Base-by-base conservation (phyloP, 2,797 vertebrate species). In the Enoplosus armatus region DNA sequence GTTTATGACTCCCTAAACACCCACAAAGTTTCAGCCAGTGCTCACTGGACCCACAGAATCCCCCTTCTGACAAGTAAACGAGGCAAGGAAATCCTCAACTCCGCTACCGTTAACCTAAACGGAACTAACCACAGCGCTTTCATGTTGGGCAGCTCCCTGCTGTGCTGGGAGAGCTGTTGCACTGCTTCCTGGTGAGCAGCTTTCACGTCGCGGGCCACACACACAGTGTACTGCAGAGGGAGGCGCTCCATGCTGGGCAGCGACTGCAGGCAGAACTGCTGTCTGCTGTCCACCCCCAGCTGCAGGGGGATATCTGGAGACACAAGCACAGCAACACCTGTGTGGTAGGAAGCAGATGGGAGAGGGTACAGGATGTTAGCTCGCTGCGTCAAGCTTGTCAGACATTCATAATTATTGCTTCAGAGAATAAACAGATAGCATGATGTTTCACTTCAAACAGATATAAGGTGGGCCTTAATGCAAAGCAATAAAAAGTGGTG, bases 261-360 rank as follows among this genome's bases (percentile, higher is more conserved):
- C 0, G 94, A 95, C 86, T 96, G 96, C 82, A 98, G 94, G 92
- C 97, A 98, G 91, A 97, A 96, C 15, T 96, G 95, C 77, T 90
- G 87, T 5, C 93, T 85, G 82, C 93, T 96, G 76, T 97, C 96
- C 86, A 97, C 37, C 0, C 95, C 96, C 59, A 98, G 92, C 47
- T 95, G 93, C 61, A 98, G 75, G 5, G 96, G 94, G 58, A 94
- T 82, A 0, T 97, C 95, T 0, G 95, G 94, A 15, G 94, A 93
- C 29, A 96, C 94, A 0, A 95, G 92, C 85, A 98, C 95, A 0
- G 96, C 95, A 64, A 97, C 97, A 43, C 97, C 97, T 98, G 77
- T 47, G 33, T 33, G 62, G 41, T 26, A 11, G 69, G 55, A 74
- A 84, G 54, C 50, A 79, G 14, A 87, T 7, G 47, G 2, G 35